A percentile compares a stretch with the other conserved stretches of the same genome.
Evolutionary conservation across 2,113 vertebrate species (phyloP).

Genomic region (Crypturellus undulatus): DNA sequence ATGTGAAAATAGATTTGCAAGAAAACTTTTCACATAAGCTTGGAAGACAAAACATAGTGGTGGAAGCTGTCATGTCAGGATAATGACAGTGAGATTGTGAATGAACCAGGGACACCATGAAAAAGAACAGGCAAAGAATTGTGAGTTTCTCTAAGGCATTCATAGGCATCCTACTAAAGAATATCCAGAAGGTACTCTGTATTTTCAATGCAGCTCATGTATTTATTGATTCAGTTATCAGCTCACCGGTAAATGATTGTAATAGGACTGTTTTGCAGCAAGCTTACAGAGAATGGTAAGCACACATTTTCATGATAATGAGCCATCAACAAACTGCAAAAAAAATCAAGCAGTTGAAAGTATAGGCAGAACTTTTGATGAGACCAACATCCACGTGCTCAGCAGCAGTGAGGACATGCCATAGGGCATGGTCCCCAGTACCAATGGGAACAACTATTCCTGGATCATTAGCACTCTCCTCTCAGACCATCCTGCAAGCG

Average conservation of each 20-base stretch:
- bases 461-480: neutral
- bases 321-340: neutral
- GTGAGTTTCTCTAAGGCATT: neutral
- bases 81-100: neutral
- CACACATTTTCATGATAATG: neutral
- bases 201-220: constrained; percentile 17
- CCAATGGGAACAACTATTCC: neutral
- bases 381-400: neutral
- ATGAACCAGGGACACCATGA: neutral
- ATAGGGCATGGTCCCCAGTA: accelerated
- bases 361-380: neutral
- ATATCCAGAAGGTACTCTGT: neutral
- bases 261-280: neutral
- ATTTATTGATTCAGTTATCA: constrained; percentile 54
- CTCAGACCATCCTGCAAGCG: neutral
- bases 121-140: neutral
- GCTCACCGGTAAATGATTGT: constrained; percentile 1
- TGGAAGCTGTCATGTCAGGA: neutral
- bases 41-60: neutral
- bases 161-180: neutral
- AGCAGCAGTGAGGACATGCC: neutral
- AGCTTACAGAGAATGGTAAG: neutral
- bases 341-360: neutral
- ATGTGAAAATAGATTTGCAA: neutral
- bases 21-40: neutral